Conservation (phyloP, 2,888 invertebrate genomes). For the Cheiracanthium punctorium region DNA sequence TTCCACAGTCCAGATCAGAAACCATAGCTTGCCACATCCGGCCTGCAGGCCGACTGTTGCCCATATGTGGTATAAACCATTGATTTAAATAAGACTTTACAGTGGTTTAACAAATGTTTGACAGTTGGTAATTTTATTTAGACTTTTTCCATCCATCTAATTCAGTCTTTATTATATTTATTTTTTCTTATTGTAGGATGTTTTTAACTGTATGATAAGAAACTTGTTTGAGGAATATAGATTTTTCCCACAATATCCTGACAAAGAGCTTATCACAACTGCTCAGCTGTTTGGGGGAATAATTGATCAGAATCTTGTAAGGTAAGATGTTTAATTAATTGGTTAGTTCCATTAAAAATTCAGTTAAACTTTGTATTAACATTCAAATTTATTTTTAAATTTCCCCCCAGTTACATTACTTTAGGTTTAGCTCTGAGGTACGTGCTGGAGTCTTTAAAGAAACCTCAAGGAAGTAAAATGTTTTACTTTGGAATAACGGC, state of each 20-base stretch:
- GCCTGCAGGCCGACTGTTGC: too few species aligned
- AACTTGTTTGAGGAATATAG: slow-evolving; percentile 99
- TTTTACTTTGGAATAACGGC: slow-evolving; percentile 98
- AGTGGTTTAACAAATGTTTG: too few species aligned
- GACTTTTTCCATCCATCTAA: too few species aligned
- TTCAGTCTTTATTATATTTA: too few species aligned
- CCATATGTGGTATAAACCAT: too few species aligned
- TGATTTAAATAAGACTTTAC: too few species aligned
- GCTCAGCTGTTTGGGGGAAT: slow-evolving; percentile 99
- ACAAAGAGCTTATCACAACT: slow-evolving; percentile 96
- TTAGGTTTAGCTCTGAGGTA: slow-evolving; percentile 92
- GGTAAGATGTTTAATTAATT: slow-evolving; percentile 77
- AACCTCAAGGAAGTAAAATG: slow-evolving; percentile 95
- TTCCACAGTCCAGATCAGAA: too few species aligned
- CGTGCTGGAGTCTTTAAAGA: slow-evolving; percentile 93
- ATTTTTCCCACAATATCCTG: slow-evolving; percentile 99
- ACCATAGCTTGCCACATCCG: too few species aligned
- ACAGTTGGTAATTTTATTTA: too few species aligned
- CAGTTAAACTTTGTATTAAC: too few species aligned
- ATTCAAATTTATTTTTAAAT: not conserved
- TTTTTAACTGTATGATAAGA: slow-evolving; percentile 96
- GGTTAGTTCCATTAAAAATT: too few species aligned
- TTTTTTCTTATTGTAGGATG: slow-evolving; percentile 77
- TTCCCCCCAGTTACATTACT: slow-evolving; percentile 76
- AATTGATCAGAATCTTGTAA: slow-evolving; percentile 94